Percentiles rank a stretch among this genome's conserved stretches.
phyloP scores from a whole-genome alignment of 2,888 invertebrate species.

The Tipula lateralis region DNA sequence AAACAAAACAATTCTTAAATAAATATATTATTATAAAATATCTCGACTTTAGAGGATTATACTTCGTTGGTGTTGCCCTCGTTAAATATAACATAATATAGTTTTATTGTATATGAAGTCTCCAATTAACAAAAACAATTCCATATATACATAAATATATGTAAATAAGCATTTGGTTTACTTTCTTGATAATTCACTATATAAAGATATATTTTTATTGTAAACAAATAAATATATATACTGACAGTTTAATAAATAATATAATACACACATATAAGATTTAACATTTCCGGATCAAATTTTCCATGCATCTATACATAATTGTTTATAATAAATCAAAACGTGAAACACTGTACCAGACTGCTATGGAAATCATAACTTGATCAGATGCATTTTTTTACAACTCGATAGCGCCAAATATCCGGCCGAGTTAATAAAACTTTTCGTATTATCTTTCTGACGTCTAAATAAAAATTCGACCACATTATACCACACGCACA shows the following conservation, averaged over 20 bases:
- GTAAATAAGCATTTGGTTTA: background rate
- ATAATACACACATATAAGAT: background rate
- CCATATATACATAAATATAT: background rate
- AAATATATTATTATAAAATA: background rate
- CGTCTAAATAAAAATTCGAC: background rate
- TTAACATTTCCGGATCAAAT: background rate
- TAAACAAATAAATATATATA: background rate
- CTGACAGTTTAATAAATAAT: background rate
- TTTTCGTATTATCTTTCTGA: background rate
- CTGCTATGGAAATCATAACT: background rate
- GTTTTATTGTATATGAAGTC: background rate
- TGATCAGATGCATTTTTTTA: constrained; percentile 14
- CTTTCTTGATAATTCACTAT: background rate
- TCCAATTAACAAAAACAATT: background rate
- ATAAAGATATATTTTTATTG: background rate
- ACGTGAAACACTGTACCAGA: background rate
- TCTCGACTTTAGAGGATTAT: background rate
- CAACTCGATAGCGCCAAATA: background rate
- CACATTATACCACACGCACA: background rate
- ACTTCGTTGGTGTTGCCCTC: background rate
- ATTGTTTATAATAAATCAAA: background rate
- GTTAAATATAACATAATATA: background rate
- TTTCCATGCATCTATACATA: too few species aligned
- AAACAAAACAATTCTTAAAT: background rate
- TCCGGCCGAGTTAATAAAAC: background rate